Percentiles rank a stretch among this genome's conserved stretches.
phyloP scores from a whole-genome alignment of 1,140 invertebrate genomes.

The Pygmarrhopalites habei region DNA sequence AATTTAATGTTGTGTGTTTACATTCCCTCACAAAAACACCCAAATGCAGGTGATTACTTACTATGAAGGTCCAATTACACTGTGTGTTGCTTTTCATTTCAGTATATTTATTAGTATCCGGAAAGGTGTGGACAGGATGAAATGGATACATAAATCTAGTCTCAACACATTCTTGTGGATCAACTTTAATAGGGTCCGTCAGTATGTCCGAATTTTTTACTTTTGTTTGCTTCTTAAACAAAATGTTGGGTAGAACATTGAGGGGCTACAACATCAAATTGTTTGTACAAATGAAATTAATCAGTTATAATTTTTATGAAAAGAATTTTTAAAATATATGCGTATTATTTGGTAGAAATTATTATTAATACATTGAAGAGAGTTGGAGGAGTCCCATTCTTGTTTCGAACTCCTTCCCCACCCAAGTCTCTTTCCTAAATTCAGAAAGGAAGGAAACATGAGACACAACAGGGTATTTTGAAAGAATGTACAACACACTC shows the following conservation, averaged over 20 bases:
- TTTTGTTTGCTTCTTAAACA: slow-evolving; percentile 1
- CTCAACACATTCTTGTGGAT: slow-evolving; percentile 11
- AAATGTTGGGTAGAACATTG: not conserved
- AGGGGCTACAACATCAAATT: not conserved
- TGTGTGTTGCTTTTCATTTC: not conserved
- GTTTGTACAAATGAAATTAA: no score
- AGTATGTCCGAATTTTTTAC: not conserved
- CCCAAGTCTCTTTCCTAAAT: no score
- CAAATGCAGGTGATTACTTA: slow-evolving; percentile 4
- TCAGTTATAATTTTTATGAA: no score
- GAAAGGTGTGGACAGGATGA: not conserved
- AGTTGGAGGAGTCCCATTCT: no score
- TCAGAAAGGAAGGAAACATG: no score
- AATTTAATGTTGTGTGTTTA: not conserved
- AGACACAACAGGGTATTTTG: no score
- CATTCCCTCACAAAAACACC: no score
- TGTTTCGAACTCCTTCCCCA: no score
- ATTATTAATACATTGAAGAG: no score
- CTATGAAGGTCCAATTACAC: slow-evolving; percentile 16
- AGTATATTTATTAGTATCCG: not conserved
- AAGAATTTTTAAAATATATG: no score
- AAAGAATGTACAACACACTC: no score
- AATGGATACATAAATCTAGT: slow-evolving; percentile 9
- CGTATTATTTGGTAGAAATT: no score
- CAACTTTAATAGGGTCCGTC: not conserved